Conservation (phyloP, 2,797 vertebrate species). For the Semaprochilodus insignis region DNA sequence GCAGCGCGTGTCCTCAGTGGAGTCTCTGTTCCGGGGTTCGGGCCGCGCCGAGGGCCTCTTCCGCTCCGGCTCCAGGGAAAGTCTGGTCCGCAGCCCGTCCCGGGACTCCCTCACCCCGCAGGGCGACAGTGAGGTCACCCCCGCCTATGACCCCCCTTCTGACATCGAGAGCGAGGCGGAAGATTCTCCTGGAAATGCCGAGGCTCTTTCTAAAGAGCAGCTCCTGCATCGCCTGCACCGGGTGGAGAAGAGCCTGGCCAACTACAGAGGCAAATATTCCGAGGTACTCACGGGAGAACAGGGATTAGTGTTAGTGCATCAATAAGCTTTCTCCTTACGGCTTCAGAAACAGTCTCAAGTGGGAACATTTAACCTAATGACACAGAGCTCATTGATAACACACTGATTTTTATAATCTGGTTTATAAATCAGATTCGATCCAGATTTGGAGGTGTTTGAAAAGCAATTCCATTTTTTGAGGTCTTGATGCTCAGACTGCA, state of each 20-base stretch:
- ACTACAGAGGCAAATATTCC: constrained; percentile 90
- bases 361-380: no score
- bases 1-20: constrained; percentile 91
- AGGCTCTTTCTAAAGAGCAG: constrained; percentile 88
- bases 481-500: no score
- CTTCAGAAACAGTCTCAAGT: no score
- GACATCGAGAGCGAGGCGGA: constrained; percentile 95
- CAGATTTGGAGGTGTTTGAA: no score
- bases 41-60: constrained; percentile 87
- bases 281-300: constrained; percentile 74
- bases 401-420: no score
- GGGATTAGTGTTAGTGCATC: no score
- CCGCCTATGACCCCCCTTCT: constrained; percentile 86
- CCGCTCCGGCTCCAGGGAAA: constrained; percentile 90
- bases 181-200: constrained; percentile 79
- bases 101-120: constrained; percentile 88
- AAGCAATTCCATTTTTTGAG: no score
- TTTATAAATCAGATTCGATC: no score
- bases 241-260: constrained; percentile 88
- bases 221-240: constrained; percentile 84
- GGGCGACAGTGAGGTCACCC: constrained; percentile 75
- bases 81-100: constrained; percentile 85
- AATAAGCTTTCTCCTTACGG: no score
- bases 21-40: constrained; percentile 90
- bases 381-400: no score